Evolutionary conservation across 2,113 vertebrate genomes (phyloP).

Genomic region (Steatornis caripensis): DNA sequence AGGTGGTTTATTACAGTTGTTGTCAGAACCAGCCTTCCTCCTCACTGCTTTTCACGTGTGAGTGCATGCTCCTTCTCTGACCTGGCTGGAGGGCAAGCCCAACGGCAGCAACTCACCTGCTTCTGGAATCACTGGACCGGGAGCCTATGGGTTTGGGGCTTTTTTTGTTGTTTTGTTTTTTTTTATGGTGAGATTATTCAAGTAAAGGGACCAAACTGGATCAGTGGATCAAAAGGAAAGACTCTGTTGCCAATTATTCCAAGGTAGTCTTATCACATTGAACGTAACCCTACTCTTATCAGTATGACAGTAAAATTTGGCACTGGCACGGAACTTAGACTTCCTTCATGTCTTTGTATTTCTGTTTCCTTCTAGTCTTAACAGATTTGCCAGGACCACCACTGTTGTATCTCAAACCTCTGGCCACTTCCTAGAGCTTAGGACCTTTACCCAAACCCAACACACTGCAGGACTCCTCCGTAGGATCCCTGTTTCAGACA

Average conservation of each 20-base stretch:
- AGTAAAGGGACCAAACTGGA: neutral
- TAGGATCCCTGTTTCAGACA: neutral
- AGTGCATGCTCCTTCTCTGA: neutral
- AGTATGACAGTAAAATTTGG: neutral
- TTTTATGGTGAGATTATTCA: neutral
- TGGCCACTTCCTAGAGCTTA: neutral
- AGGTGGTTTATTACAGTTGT: neutral
- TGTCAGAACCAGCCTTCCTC: neutral
- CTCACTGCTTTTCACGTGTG: fast-evolving
- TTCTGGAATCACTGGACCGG: neutral
- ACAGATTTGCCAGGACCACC: neutral
- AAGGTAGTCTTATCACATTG: neutral
- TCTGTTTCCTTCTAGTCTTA: neutral
- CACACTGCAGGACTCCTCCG: neutral
- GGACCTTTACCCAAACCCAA: neutral
- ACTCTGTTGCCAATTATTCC: neutral
- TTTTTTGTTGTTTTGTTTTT: neutral
- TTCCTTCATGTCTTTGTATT: neutral
- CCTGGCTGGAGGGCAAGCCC: neutral
- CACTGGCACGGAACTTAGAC: neutral
- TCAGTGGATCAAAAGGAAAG: neutral
- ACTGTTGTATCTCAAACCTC: neutral
- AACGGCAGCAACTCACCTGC: fast-evolving
- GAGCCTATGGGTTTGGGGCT: too few species aligned
- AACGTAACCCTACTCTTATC: neutral